A percentile compares a stretch with the other conserved stretches of the same genome.
phyloP scores from a whole-genome alignment of 1,140 invertebrate species.

The Lerema accius region DNA sequence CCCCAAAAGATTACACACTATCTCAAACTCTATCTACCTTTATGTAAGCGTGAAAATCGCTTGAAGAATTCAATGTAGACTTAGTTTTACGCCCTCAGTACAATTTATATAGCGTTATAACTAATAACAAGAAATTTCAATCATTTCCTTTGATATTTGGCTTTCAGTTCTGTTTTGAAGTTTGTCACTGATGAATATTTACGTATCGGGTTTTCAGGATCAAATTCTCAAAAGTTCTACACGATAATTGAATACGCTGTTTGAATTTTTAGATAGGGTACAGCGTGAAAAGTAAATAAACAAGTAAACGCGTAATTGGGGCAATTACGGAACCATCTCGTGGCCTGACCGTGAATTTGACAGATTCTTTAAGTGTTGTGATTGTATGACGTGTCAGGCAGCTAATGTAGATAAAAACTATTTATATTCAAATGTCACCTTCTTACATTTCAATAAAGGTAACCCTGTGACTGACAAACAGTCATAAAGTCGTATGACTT shows the following conservation, averaged over 20 bases:
- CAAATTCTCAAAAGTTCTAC: background rate
- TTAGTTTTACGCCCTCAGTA: background rate
- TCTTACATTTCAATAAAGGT: too few species aligned
- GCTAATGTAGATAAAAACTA: too few species aligned
- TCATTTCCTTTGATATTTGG: slow-evolving; percentile 11
- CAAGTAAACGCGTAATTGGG: too few species aligned
- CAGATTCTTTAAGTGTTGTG: too few species aligned
- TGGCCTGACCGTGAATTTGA: too few species aligned
- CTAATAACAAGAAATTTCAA: slow-evolving; percentile 33
- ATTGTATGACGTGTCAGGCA: too few species aligned
- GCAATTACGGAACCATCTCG: too few species aligned
- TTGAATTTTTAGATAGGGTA: background rate
- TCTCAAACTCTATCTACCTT: background rate
- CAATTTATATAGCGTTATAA: slow-evolving; percentile 20
- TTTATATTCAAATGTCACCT: too few species aligned
- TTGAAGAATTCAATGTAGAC: background rate
- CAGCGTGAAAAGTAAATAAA: slow-evolving; percentile 6
- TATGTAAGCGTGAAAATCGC: background rate
- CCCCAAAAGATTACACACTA: background rate
- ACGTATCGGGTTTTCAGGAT: background rate
- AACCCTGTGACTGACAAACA: too few species aligned
- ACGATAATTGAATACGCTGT: background rate
- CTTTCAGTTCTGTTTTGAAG: slow-evolving; percentile 4
- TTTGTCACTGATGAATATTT: slow-evolving; percentile 13
- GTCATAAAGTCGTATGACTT: too few species aligned